phyloP scores from a whole-genome alignment of 1,140 invertebrate genomes.

The Nixonia krombeini region DNA sequence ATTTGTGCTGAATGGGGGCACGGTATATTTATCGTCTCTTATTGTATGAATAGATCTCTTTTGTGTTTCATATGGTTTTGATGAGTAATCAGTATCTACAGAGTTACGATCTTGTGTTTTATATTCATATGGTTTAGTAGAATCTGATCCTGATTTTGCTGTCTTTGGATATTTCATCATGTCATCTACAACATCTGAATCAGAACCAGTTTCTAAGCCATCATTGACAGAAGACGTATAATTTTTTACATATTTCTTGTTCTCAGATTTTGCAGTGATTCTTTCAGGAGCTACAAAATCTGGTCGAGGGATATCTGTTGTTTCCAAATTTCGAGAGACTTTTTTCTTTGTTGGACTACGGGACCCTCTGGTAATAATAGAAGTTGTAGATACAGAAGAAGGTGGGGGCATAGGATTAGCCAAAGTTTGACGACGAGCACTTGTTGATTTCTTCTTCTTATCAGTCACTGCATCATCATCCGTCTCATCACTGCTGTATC shows the following conservation, averaged over 20 bases:
- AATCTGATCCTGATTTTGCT: constrained; percentile 40
- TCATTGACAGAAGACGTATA: constrained; percentile 69
- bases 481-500: constrained; percentile 68
- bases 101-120: constrained; percentile 30
- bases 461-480: constrained; percentile 57
- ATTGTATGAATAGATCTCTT: constrained; percentile 28
- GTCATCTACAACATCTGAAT: constrained; percentile 66
- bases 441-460: constrained; percentile 59
- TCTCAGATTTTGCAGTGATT: constrained; percentile 39
- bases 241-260: constrained; percentile 61
- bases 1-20: constrained; percentile 49
- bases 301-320: constrained; percentile 31
- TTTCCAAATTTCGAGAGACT: constrained; percentile 45
- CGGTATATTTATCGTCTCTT: constrained; percentile 49
- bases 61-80: constrained; percentile 36
- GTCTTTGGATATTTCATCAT: constrained; percentile 11
- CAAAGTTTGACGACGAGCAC: constrained; percentile 59
- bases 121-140: constrained; percentile 27
- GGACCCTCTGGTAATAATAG: constrained; percentile 1
- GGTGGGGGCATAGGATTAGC: constrained; percentile 70
- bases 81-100: constrained; percentile 22
- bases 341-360: constrained; percentile 52
- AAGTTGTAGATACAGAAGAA: constrained; percentile 19
- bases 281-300: constrained; percentile 37
- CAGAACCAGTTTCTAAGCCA: constrained; percentile 75